Evolutionary conservation across 2,888 invertebrate genomes (phyloP).

Genomic region (Drosophila anceps): DNA sequence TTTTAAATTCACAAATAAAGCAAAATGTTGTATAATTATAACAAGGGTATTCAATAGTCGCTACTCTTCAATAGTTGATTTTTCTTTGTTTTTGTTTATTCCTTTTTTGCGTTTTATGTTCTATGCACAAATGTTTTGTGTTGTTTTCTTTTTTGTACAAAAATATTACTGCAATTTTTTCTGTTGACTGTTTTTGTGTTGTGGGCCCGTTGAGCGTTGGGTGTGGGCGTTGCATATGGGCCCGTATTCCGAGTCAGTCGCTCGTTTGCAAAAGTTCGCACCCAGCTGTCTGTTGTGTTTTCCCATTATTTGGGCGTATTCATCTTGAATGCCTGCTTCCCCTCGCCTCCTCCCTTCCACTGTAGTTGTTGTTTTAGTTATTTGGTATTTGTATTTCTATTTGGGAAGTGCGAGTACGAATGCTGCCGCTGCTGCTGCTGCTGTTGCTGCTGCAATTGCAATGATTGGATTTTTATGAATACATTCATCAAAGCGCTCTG

Average conservation of each 20-base stretch:
- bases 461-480: conserved; percentile 82
- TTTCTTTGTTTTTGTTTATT: conserved; percentile 22
- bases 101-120: conserved; percentile 37
- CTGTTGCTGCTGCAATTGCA: conserved; percentile 72
- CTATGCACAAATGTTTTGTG: conserved; percentile 75
- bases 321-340: conserved; percentile 66
- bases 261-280: conserved; percentile 35
- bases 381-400: conserved; percentile 44
- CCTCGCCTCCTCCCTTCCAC: conserved; percentile 9
- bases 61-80: background rate
- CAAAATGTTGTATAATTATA: no score
- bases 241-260: conserved; percentile 40
- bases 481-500: conserved; percentile 75
- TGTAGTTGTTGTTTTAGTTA: conserved; percentile 23
- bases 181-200: conserved; percentile 50
- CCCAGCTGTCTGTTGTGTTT: conserved; percentile 74
- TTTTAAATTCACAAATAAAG: no score
- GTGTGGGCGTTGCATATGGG: conserved; percentile 4
- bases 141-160: conserved; percentile 41
- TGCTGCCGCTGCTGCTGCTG: conserved; percentile 15
- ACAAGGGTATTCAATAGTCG: conserved; percentile 5
- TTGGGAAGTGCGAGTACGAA: conserved; percentile 39
- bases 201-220: background rate
- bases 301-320: conserved; percentile 79
- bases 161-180: conserved; percentile 78